Conservation (phyloP, 53 echinoderm and acorn worm genomes). For the Antedon mediterranea region DNA sequence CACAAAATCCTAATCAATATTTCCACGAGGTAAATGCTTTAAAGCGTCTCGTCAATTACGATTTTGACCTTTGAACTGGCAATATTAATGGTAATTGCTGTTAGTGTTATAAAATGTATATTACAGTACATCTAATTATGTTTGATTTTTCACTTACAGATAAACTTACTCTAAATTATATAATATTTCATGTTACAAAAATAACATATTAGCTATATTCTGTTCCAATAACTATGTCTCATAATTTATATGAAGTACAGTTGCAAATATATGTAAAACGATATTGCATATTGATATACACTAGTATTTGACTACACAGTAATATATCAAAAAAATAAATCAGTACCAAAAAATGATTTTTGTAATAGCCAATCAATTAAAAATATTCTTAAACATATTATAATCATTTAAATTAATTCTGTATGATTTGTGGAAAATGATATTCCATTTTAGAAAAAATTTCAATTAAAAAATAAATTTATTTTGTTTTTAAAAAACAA, state of each 20-base stretch:
- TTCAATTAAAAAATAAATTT: too few relatives aligned
- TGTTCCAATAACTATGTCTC: background rate
- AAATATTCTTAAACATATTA: too few relatives aligned
- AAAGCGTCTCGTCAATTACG: background rate
- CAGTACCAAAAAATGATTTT: too few relatives aligned
- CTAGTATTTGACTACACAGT: too few relatives aligned
- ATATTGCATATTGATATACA: too few relatives aligned
- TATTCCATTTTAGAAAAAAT: too few relatives aligned
- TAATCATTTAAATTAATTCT: too few relatives aligned
- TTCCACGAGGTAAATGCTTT: background rate
- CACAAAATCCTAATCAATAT: slow-evolving; percentile 1
- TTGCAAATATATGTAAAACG: too few relatives aligned
- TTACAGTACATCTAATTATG: background rate
- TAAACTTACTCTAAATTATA: background rate
- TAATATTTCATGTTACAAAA: background rate
- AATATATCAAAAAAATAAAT: too few relatives aligned
- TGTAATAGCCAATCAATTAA: too few relatives aligned
- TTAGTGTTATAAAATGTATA: background rate
- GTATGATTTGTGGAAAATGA: too few relatives aligned
- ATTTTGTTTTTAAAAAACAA: too few relatives aligned
- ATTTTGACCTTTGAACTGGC: background rate
- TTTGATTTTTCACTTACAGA: background rate
- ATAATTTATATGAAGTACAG: background rate
- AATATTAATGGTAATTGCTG: background rate
- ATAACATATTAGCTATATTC: background rate